Evolutionary conservation across 2,888 invertebrate genomes (phyloP).

Genomic region (Euspilapteryx auroguttella): DNA sequence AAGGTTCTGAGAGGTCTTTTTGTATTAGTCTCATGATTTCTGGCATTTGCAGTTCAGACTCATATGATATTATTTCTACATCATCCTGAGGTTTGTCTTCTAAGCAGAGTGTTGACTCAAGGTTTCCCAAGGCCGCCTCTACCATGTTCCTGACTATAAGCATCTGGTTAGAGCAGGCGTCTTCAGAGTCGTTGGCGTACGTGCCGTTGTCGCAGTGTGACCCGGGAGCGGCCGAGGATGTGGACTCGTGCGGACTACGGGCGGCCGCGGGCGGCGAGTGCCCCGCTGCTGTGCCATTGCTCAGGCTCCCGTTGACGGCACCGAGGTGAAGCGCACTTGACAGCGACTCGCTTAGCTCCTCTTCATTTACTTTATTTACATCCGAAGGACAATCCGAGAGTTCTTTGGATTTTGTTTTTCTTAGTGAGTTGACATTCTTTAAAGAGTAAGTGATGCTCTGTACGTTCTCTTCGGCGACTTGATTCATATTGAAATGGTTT

Average conservation of each 20-base stretch:
- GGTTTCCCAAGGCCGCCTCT: slow-evolving; percentile 13
- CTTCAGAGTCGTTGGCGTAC: too few relatives aligned
- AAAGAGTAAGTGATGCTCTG: slow-evolving; percentile 35
- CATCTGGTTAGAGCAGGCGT: slow-evolving; percentile 12
- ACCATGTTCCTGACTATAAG: slow-evolving; percentile 12
- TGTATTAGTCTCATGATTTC: slow-evolving; percentile 99
- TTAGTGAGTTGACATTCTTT: slow-evolving; percentile 38
- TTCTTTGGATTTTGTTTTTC: slow-evolving; percentile 54
- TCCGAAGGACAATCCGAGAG: slow-evolving; percentile 33
- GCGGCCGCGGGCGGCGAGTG: too few relatives aligned
- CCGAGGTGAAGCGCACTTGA: slow-evolving; percentile 44
- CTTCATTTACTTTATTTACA: slow-evolving; percentile 32
- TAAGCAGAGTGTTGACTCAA: slow-evolving; percentile 12
- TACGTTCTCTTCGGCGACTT: slow-evolving; percentile 37
- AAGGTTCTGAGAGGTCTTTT: slow-evolving; percentile 98
- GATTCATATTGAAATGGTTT: slow-evolving; percentile 39
- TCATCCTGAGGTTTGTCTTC: slow-evolving; percentile 25
- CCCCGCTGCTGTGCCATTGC: slow-evolving; percentile 49
- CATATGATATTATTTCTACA: slow-evolving; percentile 65
- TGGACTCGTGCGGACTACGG: too few relatives aligned
- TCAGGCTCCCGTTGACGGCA: slow-evolving; percentile 42
- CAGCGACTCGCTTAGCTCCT: slow-evolving; percentile 37
- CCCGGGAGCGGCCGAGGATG: too few relatives aligned
- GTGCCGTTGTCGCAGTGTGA: too few relatives aligned
- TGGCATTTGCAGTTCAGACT: slow-evolving; percentile 97